Evolutionary conservation across 1,140 invertebrate species (phyloP).

Genomic region (Dreissena rostriformis): DNA sequence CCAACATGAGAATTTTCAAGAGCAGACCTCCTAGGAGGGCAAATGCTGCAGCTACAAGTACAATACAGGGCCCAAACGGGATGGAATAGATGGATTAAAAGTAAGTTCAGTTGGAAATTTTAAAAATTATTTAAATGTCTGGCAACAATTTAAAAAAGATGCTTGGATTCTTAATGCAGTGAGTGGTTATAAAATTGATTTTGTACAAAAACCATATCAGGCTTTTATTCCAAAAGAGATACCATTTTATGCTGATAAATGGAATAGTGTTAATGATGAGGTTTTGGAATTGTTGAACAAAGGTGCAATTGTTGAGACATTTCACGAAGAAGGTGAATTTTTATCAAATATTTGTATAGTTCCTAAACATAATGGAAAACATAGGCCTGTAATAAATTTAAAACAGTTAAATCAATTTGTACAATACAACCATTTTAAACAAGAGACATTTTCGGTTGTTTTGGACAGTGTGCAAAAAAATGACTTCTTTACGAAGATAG

Average conservation of each 20-base stretch:
- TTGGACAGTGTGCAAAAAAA: constrained; percentile 26
- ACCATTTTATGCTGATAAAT: constrained; percentile 14
- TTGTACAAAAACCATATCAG: constrained; percentile 13
- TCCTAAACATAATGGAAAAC: constrained; percentile 13
- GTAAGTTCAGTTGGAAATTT: constrained; percentile 22
- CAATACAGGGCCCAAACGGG: constrained; percentile 25
- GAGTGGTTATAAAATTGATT: constrained; percentile 31
- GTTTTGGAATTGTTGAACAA: constrained; percentile 21
- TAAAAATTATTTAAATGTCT: background rate
- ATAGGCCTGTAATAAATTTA: constrained; percentile 32
- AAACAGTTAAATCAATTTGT: constrained; percentile 30
- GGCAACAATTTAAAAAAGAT: constrained; percentile 23
- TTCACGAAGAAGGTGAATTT: constrained; percentile 14
- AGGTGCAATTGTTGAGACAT: constrained; percentile 22
- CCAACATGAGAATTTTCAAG: background rate
- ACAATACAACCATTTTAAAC: constrained; percentile 29
- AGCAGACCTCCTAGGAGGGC: constrained; percentile 4
- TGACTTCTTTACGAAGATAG: constrained; percentile 38
- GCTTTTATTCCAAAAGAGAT: constrained; percentile 22
- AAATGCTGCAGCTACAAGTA: background rate
- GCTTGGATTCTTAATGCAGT: constrained; percentile 34
- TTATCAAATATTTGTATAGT: constrained; percentile 29
- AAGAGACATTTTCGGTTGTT: constrained; percentile 38
- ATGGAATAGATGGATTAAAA: constrained; percentile 7
- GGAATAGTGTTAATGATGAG: constrained; percentile 16